These are phyloP conservation scores for Passer montanus DNA, from an alignment of 2,113 vertebrate genomes.

Conservation along the genomic window DNA sequence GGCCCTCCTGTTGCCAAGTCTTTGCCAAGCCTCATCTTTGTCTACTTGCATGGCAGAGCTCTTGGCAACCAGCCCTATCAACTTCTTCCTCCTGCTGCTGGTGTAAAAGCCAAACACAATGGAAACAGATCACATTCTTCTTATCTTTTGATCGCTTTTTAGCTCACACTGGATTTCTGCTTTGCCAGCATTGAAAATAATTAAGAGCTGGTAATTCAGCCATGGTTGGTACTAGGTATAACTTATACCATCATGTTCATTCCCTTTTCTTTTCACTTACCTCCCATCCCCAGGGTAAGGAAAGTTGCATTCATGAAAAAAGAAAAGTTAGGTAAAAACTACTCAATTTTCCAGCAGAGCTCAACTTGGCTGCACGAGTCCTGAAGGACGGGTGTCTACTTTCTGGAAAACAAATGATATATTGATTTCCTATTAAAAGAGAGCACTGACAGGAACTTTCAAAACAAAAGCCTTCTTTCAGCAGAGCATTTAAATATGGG, in stretches of 20 bases:
- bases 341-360: conserved; percentile 40
- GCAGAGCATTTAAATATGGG: neutral
- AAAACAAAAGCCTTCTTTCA: conserved; percentile 37
- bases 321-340: conserved; percentile 34
- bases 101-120: neutral
- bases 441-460: conserved; percentile 2
- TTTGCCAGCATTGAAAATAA: neutral
- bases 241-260: neutral
- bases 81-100: neutral
- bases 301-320: neutral
- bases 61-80: neutral
- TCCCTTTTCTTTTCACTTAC: neutral
- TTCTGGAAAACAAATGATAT: conserved; percentile 58
- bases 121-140: neutral
- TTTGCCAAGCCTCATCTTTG: neutral
- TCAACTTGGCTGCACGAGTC: conserved; percentile 29
- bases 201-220: neutral
- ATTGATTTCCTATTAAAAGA: conserved; percentile 56
- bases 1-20: neutral
- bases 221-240: neutral
- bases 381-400: conserved; percentile 45
- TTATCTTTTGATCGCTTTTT: neutral
- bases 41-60: neutral
- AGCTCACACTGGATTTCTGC: neutral
- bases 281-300: neutral